Percentiles rank a stretch among this genome's conserved stretches.
Conservation (phyloP, 1,140 invertebrate genomes). For the Hypsibius dujardini region DNA sequence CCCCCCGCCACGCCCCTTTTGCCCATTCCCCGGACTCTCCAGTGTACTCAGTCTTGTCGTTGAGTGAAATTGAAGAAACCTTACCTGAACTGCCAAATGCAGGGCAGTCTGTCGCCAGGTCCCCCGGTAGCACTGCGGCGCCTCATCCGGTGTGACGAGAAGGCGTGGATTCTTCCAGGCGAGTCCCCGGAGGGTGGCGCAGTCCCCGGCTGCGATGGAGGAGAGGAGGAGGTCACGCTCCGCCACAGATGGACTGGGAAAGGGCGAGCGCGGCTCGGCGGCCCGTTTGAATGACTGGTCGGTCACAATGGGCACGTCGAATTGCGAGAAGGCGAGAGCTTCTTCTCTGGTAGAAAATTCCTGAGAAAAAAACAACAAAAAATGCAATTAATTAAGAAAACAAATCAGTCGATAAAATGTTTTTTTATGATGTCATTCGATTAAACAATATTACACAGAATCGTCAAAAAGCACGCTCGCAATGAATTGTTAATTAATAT, state of each 20-base stretch:
- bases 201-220: background rate
- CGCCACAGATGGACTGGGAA: background rate
- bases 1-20: no score
- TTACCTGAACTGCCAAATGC: background rate
- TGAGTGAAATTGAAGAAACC: no score
- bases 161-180: constrained; percentile 14
- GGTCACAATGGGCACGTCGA: background rate
- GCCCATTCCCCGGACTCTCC: no score
- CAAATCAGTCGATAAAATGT: no score
- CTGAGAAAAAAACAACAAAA: no score
- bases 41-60: no score
- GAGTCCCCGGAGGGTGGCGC: background rate
- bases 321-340: background rate
- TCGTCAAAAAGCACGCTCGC: no score
- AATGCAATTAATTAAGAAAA: no score
- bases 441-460: no score
- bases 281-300: background rate
- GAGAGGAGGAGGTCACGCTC: background rate
- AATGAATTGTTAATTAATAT: no score
- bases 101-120: constrained; percentile 11
- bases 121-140: constrained; percentile 2
- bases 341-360: constrained; percentile 3
- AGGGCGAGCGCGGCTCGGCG: background rate
- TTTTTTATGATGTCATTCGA: no score
- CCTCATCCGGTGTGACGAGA: constrained; percentile 1